Evolutionary conservation across 2,888 invertebrate species (phyloP).

Genomic region (Melieria picta): DNA sequence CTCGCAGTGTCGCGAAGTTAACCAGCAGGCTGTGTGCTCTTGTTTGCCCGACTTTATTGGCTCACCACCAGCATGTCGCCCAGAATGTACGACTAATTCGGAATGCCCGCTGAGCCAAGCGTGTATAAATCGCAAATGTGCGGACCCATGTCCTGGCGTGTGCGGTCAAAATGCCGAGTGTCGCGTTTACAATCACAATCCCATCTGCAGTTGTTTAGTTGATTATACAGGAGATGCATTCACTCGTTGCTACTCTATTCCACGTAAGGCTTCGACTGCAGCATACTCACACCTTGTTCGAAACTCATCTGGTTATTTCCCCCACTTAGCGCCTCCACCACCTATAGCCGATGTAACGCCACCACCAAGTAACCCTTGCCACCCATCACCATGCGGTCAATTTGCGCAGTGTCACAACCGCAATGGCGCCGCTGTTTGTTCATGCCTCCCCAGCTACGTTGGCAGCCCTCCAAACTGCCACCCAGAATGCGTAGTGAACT

Average conservation of each 20-base stretch:
- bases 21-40: conserved; percentile 73
- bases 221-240: conserved; percentile 76
- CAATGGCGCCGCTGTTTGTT: conserved; percentile 70
- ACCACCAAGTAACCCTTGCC: conserved; percentile 67
- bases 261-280: conserved; percentile 51
- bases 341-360: conserved; percentile 44
- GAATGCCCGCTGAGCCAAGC: conserved; percentile 73
- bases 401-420: conserved; percentile 76
- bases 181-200: conserved; percentile 74
- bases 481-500: conserved; percentile 70
- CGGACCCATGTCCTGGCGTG: conserved; percentile 74
- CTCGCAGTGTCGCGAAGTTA: conserved; percentile 69
- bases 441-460: conserved; percentile 70
- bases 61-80: conserved; percentile 80
- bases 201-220: conserved; percentile 71
- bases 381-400: conserved; percentile 74
- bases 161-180: conserved; percentile 74
- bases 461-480: conserved; percentile 73
- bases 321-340: conserved; percentile 13
- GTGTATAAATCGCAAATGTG: conserved; percentile 74
- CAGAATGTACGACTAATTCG: conserved; percentile 78
- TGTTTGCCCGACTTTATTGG: conserved; percentile 76
- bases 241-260: conserved; percentile 67
- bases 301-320: conserved; percentile 8
- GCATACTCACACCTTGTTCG: not conserved